A percentile compares a stretch with the other conserved stretches of the same genome.
Conservation (phyloP, 2,797 vertebrate genomes). For the Astyanax mexicanus region DNA sequence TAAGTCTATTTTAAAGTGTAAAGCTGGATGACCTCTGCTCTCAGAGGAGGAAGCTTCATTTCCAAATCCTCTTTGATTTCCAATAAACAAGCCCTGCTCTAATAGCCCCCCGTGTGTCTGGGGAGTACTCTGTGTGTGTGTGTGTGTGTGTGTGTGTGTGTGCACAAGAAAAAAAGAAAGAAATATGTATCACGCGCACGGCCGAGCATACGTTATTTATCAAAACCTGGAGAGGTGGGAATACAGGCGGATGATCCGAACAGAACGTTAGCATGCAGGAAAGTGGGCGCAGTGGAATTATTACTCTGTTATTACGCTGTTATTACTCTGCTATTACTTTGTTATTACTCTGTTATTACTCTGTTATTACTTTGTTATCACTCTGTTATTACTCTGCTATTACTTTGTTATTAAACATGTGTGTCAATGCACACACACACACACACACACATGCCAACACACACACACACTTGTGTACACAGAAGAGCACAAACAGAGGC, state of each 20-base stretch:
- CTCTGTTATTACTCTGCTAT: too few species aligned
- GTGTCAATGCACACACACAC: background rate
- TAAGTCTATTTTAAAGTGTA: constrained; percentile 55
- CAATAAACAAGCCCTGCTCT: constrained; percentile 79
- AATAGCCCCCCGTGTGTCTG: constrained; percentile 58
- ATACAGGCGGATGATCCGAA: background rate
- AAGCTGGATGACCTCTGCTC: constrained; percentile 76
- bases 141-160: constrained; percentile 4
- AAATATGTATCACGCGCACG: background rate
- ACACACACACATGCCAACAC: constrained; percentile 19
- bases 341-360: too few species aligned
- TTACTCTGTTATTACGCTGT: too few species aligned
- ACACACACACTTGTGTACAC: constrained; percentile 54
- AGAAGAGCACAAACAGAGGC: constrained; percentile 71
- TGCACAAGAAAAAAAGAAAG: background rate
- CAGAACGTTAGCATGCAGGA: background rate
- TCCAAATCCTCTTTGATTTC: constrained; percentile 85
- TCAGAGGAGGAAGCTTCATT: constrained; percentile 67
- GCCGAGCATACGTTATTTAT: background rate
- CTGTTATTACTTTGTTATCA: too few species aligned
- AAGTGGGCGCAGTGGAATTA: background rate
- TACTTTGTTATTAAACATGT: too few species aligned
- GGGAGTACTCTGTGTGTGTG: background rate
- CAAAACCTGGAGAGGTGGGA: background rate
- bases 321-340: too few species aligned